Base-by-base conservation (phyloP, 2,797 vertebrate genomes). In the Zalophus californianus region DNA sequence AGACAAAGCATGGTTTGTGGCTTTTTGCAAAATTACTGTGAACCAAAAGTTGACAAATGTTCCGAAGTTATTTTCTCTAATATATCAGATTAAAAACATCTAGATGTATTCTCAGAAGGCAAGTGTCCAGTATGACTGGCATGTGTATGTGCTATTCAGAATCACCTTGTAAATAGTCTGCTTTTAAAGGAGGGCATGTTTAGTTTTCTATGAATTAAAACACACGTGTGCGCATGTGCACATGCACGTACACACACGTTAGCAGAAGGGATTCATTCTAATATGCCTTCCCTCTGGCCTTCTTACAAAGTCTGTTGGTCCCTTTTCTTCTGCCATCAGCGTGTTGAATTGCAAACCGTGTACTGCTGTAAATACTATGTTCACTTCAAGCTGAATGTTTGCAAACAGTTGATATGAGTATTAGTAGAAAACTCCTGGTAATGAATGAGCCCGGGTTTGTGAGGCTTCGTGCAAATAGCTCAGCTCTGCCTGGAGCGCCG, bases 31-130 rank as follows among this genome's bases (percentile, higher is more conserved):
- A 73, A 80, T 29, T 91, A 78, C 82, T 98, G 62, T 35, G 92
- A 98, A 93, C 88, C 90, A 90, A 97, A 96, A 86, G 35, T 2
- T 88, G 86, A 72, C 56, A 91, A 86, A 58, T 84, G 96, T 97
- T 95, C 72, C 88, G 11, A 86, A 96, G 86, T 96, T 97, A 3
- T 97, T 98, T 98, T 97, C 94, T 97, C 77, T 97, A 29, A 62
- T 78, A 29, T 77, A 92, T 32, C 91, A 96, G 62, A 87, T 90
- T 44, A 82, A 91, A 96, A 56, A 95, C 85, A 50, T 35, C 56
- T 64, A 82, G 62, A 58, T 96, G 54, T 92, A 90, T 90, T 96
- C 27, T 0, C 32, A 87, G 75, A 80, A 92, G 80, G 2, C 90
- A 78, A 96, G 73, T 96, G 90, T 86, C 64, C 75, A 80, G 56